Evolutionary conservation across 2,888 invertebrate genomes (phyloP), one percentile per base, ranked within the genome.

Genomic region (Plusia festucae): DNA sequence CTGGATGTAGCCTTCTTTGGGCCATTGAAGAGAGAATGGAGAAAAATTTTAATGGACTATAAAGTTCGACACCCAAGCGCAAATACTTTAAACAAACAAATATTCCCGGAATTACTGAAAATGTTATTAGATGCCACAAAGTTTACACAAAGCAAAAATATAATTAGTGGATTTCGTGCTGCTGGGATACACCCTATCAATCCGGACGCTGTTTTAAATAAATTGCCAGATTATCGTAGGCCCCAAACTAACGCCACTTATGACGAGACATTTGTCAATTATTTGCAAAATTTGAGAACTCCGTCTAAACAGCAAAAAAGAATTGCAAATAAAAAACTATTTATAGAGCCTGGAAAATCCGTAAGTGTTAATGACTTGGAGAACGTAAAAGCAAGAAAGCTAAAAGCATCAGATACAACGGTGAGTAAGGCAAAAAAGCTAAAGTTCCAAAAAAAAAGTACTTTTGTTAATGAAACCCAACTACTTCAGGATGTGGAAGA

Each of bases 11-110:
- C 72, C 18, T 79, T 70, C 15, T 79, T 75, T 54, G 76, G 64
- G 5, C 81, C 74, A 15, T 60, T 76, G 27, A 80, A 79, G 60
- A 69, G 53, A 67, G 51, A 40, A 53, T 79, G 73, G 79, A 59
- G 73, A 51, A 68, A 68, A 70, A 73, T 70, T 52, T 65, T 79
- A 32, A 40, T 56, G 8, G 60, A 69, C 18, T 76, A 79, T 32
- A 74, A 79, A 68, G 54, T 74, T 18, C 44, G 53, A 61, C 71
- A 80, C 65, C 71, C 74, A 27, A 58, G 53, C 20, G 69, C 72
- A 58, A 64, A 63, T 16, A 64, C 68, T 46, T 58, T 76, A 53
- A 76, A 78, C 53, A 78, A 80, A 69, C 65, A 61, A 20, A 69
- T 70, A 34, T 76, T 78, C 54, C 70, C 76, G 16, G 66, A 69